Base-by-base conservation (phyloP, 30 jellyfish, hydroid and myxozoan genomes). In the Turritopsis rubra region DNA sequence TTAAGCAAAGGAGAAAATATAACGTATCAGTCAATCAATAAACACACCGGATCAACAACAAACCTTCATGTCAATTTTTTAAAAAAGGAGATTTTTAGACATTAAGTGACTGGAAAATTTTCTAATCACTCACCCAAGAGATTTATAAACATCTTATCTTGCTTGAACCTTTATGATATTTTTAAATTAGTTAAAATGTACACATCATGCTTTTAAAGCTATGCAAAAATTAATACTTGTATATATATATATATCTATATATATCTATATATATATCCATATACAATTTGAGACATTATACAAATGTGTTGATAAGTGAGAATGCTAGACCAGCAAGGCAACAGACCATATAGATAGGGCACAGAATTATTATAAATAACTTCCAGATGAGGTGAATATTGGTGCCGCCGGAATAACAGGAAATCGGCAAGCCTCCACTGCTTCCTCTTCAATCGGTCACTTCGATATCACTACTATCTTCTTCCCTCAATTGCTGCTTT, bases 381-480 rank as follows among this genome's bases (percentile, higher is more conserved):
- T n/a, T n/a, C n/a, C n/a, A n/a, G n/a, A n/a, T n/a, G n/a, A n/a
- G n/a, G n/a, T n/a, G n/a, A n/a, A n/a, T n/a, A n/a, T n/a, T n/a
- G n/a, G n/a, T n/a, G n/a, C n/a, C n/a, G n/a, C n/a, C n/a, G 60
- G 13, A 41, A 41, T 13, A 41, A 13, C 60, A 41, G 60, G 13
- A 41, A 41, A 41, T 3, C 13, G 60, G 9, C 60, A 41, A n/a
- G n/a, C n/a, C n/a, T n/a, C n/a, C n/a, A n/a, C n/a, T n/a, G n/a
- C n/a, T n/a, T n/a, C n/a, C n/a, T 41, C 60, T 3, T 41, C 29
- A 77, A 66, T 77, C 85, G 7, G 41, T 72, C 77, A 77, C 85
- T 26, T 77, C 85, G 1, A 77, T 77, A 26, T 77, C 85, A 77
- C 85, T 77, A 77, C 29, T 29, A 16, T 77, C 85, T 1, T 77